Evolutionary conservation across 1,140 invertebrate species (phyloP), one percentile per base, ranked within the genome.

Genomic region (Theocolax elegans): DNA sequence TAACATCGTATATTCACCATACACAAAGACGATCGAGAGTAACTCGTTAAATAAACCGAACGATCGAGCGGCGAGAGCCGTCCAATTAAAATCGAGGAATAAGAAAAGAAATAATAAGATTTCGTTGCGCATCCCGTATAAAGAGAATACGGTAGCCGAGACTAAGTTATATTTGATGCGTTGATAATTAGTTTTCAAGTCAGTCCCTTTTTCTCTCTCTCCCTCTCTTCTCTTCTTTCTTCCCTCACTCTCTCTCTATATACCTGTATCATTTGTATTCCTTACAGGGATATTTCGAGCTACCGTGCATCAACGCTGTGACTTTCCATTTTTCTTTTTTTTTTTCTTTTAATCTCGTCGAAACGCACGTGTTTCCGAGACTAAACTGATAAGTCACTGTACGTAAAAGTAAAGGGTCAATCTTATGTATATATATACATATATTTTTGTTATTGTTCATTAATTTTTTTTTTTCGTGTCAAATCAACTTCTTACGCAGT

Each of bases 81-180:
- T 75, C 78, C 79, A 79, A 80, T 80, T 78, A 80, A 79, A 81
- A 77, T 75, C 74, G 58, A 73, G 67, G 58, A 63, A 80, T 77
- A 78, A 77, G 74, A 79, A 78, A 77, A 81, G 79, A 81, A 81
- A 80, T 79, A 73, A 81, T 76, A 78, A 79, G 75, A 72, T 71
- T 65, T n/a, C n/a, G n/a, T n/a, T 19, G 42, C 38, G 23, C n/a
- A n/a, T n/a, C n/a, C n/a, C n/a, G 31, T 35, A 6, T 35, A 6
- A 6, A 35, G 75, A 79, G 77, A 84, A 83, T 84, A 85, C 83
- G 75, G 83, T 85, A 85, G 83, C 83, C 77, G 77, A 79, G 79
- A 73, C 80, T 82, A 85, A 85, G 76, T 84, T 85, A 84, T 83
- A 83, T 83, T 84, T 85, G 82, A 85, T 84, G 83, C 82, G 81